Percentiles rank a stretch among this genome's conserved stretches.
Evolutionary conservation across 2,797 vertebrate species (phyloP).

Genomic region (Discoglossus pictus): DNA sequence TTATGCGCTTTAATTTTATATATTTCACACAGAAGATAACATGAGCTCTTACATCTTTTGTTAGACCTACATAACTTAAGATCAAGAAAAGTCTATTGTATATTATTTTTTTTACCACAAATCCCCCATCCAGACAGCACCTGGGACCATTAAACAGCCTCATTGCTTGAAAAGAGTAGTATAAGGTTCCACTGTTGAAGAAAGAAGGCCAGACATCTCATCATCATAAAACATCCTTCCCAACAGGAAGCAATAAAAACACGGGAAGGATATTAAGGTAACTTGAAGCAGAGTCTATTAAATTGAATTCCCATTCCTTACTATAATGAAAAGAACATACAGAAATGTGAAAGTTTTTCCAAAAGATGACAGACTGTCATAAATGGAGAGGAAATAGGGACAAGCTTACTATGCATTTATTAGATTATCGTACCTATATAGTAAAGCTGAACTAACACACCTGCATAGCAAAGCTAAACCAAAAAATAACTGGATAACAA

Average conservation of each 20-base stretch:
- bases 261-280: conserved; percentile 48
- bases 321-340: conserved; percentile 26
- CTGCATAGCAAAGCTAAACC: no score
- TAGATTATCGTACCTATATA: no score
- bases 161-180: background rate
- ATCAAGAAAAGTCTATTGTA: no score
- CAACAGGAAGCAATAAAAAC: conserved; percentile 44
- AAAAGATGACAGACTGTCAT: background rate
- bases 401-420: no score
- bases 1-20: no score
- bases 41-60: no score
- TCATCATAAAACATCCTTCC: conserved; percentile 45
- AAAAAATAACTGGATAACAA: no score
- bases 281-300: conserved; percentile 14
- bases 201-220: conserved; percentile 45
- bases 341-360: background rate
- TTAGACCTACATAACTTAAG: no score
- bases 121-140: conserved; percentile 5
- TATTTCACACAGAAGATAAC: no score
- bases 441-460: no score
- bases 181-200: conserved; percentile 20
- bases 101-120: no score
- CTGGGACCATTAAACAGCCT: conserved; percentile 22
- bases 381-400: background rate
- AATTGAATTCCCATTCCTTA: conserved; percentile 23